A percentile compares a stretch with the other conserved stretches of the same genome.
Evolutionary conservation across 2,797 vertebrate genomes (phyloP).

Genomic region (Psittacula echo): DNA sequence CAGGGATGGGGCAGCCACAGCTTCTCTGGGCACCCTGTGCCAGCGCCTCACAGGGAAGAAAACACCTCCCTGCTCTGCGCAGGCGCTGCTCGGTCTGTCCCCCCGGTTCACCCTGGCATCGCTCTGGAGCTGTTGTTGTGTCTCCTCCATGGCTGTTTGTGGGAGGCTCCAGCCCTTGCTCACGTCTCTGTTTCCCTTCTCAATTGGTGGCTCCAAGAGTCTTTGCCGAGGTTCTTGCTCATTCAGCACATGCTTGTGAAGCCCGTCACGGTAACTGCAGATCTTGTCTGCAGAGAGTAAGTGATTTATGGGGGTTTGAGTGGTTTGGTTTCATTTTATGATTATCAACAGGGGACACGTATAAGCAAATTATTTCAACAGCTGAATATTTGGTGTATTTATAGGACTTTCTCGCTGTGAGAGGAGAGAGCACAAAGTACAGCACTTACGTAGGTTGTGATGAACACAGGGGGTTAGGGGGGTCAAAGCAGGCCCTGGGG

Average conservation of each 20-base stretch:
- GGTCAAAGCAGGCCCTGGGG: not conserved
- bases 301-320: not conserved
- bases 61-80: no score
- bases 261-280: not conserved
- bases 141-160: no score
- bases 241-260: not conserved
- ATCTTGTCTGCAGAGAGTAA: fast-evolving
- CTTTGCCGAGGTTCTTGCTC: not conserved
- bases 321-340: not conserved
- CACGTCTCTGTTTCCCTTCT: not conserved
- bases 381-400: not conserved
- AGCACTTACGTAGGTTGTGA: not conserved
- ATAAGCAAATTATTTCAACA: conserved; percentile 16
- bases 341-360: conserved; percentile 14
- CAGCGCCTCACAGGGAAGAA: no score
- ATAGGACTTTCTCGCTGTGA: not conserved
- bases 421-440: not conserved
- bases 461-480: not conserved
- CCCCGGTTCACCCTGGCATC: no score
- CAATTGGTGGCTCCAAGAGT: fast-evolving
- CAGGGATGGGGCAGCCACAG: no score
- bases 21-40: no score
- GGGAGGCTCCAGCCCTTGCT: no score
- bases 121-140: no score
- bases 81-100: no score